Evolutionary conservation across 2,888 invertebrate species (phyloP), one percentile per base, ranked within the genome.

Genomic region (Periphyllus acericola): DNA sequence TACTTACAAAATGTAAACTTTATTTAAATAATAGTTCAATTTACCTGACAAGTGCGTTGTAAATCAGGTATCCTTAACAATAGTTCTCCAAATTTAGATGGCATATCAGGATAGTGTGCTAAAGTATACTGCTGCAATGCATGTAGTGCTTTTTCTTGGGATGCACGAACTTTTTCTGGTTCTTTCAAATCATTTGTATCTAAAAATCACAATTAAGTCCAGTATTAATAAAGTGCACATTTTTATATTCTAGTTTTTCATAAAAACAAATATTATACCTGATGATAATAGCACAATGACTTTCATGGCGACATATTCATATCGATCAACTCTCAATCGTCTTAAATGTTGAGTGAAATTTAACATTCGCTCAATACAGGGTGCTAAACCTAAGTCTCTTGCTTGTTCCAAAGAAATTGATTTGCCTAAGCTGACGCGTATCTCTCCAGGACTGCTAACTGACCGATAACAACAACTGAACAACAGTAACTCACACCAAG

Each of bases 271-370:
- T 11, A 40, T 40, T 8, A 76, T 92, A 98, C 98, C 97, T 91
- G 98, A 97, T 90, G 97, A 96, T 90, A 98, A 94, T 83, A 98
- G 94, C 89, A 98, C 95, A 91, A 98, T 96, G 90, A 97, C 97
- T 93, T 99, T 99, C 94, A 99, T 95, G 90, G 98, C 98, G 90
- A 98, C 98, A 92, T 98, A 99, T 93, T 99, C 99, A 92, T 98
- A 98, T 91, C 97, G 95, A 92, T 99, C 98, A 68, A 99, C 96
- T 90, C 96, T 94, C 90, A 99, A 93, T 90, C 98, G 93, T 90
- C 98, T 93, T 91, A 99, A 93, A 92, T 98, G 97, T 91, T 98
- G 97, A 0, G 98, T 97, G 92, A 99, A 96, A 91, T 97, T 96
- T 90, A 99, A 94, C 97, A 99, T 97, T 89, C 98, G 94, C 92